A percentile compares a stretch with the other conserved stretches of the same genome.
phyloP scores from a whole-genome alignment of 2,888 invertebrate species.

The Lasiommata megera region DNA sequence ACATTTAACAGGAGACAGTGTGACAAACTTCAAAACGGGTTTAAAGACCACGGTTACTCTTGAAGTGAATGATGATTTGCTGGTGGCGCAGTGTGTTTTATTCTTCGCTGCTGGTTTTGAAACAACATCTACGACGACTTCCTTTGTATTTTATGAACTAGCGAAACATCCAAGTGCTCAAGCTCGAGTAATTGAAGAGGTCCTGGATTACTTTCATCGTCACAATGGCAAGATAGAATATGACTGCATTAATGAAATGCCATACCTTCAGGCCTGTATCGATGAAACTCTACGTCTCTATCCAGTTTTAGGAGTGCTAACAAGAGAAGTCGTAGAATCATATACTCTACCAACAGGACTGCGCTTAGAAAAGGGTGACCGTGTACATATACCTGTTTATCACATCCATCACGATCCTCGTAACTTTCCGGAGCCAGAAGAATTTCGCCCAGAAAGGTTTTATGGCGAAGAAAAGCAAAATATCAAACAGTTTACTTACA shows the following conservation, averaged over 20 bases:
- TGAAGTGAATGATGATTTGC: slow-evolving; percentile 57
- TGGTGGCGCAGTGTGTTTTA: slow-evolving; percentile 74
- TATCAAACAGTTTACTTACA: slow-evolving; percentile 49
- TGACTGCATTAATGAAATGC: slow-evolving; percentile 47
- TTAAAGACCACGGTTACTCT: slow-evolving; percentile 1
- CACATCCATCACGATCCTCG: slow-evolving; percentile 52
- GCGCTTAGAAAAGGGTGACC: slow-evolving; percentile 46
- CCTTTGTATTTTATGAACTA: slow-evolving; percentile 45
- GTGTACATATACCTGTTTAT: slow-evolving; percentile 54
- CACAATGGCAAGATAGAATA: slow-evolving; percentile 38
- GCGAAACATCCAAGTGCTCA: slow-evolving; percentile 42
- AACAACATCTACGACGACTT: slow-evolving; percentile 44
- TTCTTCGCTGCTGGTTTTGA: slow-evolving; percentile 64
- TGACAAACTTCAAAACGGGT: slow-evolving; percentile 40
- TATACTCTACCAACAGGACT: slow-evolving; percentile 51
- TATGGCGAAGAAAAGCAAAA: slow-evolving; percentile 42
- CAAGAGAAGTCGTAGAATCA: slow-evolving; percentile 50
- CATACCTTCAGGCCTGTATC: slow-evolving; percentile 49
- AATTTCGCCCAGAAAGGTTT: slow-evolving; percentile 55
- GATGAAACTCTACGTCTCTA: slow-evolving; percentile 51
- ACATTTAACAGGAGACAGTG: slow-evolving; percentile 45
- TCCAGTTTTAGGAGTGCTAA: slow-evolving; percentile 47
- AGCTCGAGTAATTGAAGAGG: slow-evolving; percentile 39
- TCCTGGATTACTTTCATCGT: slow-evolving; percentile 40
- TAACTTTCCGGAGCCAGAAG: slow-evolving; percentile 51